These are phyloP conservation scores for Pycnomerus fuliginosus DNA, from an alignment of 2,888 invertebrate genomes.

Conservation along the genomic window DNA sequence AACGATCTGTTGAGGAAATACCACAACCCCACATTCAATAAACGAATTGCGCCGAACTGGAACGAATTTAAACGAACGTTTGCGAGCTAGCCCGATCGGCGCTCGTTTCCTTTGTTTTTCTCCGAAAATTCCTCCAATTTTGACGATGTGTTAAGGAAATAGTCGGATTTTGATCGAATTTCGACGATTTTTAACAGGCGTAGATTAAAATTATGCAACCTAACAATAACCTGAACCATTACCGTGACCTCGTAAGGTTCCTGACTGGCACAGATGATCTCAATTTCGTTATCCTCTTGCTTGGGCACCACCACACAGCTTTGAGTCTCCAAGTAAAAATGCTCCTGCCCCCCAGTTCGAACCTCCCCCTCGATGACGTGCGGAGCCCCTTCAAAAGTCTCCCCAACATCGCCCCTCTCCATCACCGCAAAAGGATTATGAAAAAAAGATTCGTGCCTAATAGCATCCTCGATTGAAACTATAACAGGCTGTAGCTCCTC, in stretches of 20 bases:
- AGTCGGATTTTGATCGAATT: too few species aligned
- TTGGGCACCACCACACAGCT: constrained; percentile 70
- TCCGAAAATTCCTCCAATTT: too few species aligned
- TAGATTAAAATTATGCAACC: too few species aligned
- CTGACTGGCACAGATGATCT: constrained; percentile 62
- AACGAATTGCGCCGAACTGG: too few species aligned
- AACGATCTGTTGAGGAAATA: too few species aligned
- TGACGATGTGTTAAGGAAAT: too few species aligned
- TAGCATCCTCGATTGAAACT: constrained; percentile 86
- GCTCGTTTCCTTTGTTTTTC: too few species aligned
- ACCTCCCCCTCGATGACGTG: constrained; percentile 77
- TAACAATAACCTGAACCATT: too few species aligned
- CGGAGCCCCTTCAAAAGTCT: constrained; percentile 66
- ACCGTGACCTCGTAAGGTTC: constrained; percentile 5
- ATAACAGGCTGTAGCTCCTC: constrained; percentile 79
- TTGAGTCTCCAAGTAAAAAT: constrained; percentile 94
- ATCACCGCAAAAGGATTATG: constrained; percentile 57
- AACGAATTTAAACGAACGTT: too few species aligned
- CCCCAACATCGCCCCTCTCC: constrained; percentile 66
- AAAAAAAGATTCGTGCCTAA: constrained; percentile 71
- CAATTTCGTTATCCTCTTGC: constrained; percentile 80
- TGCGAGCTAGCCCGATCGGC: too few species aligned
- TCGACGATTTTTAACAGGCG: too few species aligned
- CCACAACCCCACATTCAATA: too few species aligned
- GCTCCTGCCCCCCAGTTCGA: constrained; percentile 89